phyloP scores from a whole-genome alignment of 2,888 invertebrate species.

The Oscheius sp. region DNA sequence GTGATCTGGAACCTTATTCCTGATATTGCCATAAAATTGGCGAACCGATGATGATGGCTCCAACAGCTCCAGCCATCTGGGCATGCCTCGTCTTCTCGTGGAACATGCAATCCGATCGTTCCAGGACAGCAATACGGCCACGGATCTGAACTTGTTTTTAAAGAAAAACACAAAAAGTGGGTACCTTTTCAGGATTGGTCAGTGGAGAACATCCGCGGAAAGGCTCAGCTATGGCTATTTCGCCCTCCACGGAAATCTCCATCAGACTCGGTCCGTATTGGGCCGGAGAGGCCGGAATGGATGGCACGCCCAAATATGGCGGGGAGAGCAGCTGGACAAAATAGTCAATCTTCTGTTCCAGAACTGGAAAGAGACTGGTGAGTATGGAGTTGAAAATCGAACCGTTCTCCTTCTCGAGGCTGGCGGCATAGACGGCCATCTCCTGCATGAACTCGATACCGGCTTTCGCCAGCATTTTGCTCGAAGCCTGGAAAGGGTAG shows the following conservation, averaged over 20 bases:
- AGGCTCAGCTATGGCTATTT: conserved; percentile 81
- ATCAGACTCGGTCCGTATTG: conserved; percentile 74
- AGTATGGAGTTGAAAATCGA: background rate
- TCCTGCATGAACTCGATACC: conserved; percentile 95
- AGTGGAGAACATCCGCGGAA: conserved; percentile 79
- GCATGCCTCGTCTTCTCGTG: conserved; percentile 80
- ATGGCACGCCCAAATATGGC: conserved; percentile 76
- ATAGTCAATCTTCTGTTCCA: conserved; percentile 74
- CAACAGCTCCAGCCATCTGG: conserved; percentile 85
- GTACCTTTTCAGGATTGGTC: conserved; percentile 78
- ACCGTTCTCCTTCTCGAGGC: conserved; percentile 69
- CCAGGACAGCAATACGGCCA: conserved; percentile 86
- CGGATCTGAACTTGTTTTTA: conserved; percentile 52
- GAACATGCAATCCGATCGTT: conserved; percentile 93
- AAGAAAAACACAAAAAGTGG: background rate
- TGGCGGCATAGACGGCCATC: conserved; percentile 89
- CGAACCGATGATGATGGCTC: conserved; percentile 82
- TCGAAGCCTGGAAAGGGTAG: conserved; percentile 81
- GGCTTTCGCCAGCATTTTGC: conserved; percentile 88
- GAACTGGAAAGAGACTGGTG: conserved; percentile 6
- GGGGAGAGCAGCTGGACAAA: conserved; percentile 77
- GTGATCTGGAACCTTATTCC: conserved; percentile 77
- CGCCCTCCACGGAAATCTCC: conserved; percentile 76
- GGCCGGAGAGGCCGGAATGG: conserved; percentile 75
- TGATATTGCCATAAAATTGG: too few species aligned